A percentile compares a stretch with the other conserved stretches of the same genome.
Conservation (phyloP, 2,113 vertebrate genomes). For the Muscicapa adusta region DNA sequence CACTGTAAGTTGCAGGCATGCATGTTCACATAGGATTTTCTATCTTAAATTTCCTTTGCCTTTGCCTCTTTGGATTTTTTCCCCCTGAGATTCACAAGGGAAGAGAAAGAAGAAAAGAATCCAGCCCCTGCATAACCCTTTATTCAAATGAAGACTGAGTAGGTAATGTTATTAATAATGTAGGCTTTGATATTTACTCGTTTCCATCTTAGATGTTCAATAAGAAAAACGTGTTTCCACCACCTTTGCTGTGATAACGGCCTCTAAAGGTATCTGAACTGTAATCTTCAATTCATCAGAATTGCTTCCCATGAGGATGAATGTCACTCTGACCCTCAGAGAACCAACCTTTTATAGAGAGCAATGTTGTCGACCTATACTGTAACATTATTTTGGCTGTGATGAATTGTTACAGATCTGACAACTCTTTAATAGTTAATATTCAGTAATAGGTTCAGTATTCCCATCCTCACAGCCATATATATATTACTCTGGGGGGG, state of each 20-base stretch:
- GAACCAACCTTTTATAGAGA: neutral
- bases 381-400: neutral
- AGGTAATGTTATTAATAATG: conserved; percentile 46
- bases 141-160: conserved; percentile 37
- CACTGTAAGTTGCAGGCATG: neutral
- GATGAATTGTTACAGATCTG: neutral
- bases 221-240: neutral
- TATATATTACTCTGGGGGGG: neutral
- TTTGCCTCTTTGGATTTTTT: neutral
- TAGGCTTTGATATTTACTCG: neutral
- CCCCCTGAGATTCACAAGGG: neutral
- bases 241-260: neutral
- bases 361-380: neutral
- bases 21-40: neutral
- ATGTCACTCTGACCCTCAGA: neutral
- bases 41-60: neutral
- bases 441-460: neutral
- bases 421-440: neutral
- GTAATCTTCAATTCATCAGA: neutral
- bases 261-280: neutral
- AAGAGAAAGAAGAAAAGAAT: neutral
- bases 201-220: neutral
- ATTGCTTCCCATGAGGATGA: neutral
- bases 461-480: neutral
- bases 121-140: neutral